Percentiles rank a stretch among this genome's conserved stretches.
phyloP scores from a whole-genome alignment of 2,888 invertebrate species.

The Agrotis segetum region DNA sequence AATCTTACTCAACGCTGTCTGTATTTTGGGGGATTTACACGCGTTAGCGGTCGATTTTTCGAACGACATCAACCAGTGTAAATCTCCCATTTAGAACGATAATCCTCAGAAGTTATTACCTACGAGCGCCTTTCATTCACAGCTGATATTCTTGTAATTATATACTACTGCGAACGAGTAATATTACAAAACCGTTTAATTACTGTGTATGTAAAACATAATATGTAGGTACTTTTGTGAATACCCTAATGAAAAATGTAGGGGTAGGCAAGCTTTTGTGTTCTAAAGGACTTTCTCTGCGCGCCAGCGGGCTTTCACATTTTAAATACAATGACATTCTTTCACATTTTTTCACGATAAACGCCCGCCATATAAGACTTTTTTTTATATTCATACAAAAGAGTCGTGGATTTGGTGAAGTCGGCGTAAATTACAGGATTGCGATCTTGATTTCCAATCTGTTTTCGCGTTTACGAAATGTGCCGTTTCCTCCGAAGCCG shows the following conservation, averaged over 20 bases:
- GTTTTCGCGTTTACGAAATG: slow-evolving; percentile 25
- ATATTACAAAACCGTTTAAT: slow-evolving; percentile 44
- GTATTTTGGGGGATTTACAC: background rate
- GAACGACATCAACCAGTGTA: too few relatives aligned
- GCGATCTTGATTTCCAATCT: slow-evolving; percentile 56
- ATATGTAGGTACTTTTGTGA: slow-evolving; percentile 46
- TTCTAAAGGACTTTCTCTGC: slow-evolving; percentile 58
- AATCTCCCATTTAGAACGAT: too few relatives aligned
- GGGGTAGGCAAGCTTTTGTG: slow-evolving; percentile 64
- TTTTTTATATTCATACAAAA: slow-evolving; percentile 50
- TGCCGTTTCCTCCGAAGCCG: slow-evolving; percentile 12
- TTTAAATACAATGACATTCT: slow-evolving; percentile 70
- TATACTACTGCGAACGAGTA: slow-evolving; percentile 20
- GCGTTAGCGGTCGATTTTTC: too few relatives aligned
- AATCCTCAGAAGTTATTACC: too few relatives aligned
- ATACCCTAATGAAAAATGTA: slow-evolving; percentile 70
- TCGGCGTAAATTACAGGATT: slow-evolving; percentile 53
- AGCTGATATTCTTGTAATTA: slow-evolving; percentile 12
- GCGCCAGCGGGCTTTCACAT: slow-evolving; percentile 60
- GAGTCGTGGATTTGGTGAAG: slow-evolving; percentile 36
- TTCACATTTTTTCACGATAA: slow-evolving; percentile 73
- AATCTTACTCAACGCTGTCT: background rate
- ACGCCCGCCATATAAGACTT: slow-evolving; percentile 46
- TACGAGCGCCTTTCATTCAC: slow-evolving; percentile 6
- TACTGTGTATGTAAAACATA: slow-evolving; percentile 36